Conservation (phyloP, 2,888 invertebrate species). For the Neria commutata region DNA sequence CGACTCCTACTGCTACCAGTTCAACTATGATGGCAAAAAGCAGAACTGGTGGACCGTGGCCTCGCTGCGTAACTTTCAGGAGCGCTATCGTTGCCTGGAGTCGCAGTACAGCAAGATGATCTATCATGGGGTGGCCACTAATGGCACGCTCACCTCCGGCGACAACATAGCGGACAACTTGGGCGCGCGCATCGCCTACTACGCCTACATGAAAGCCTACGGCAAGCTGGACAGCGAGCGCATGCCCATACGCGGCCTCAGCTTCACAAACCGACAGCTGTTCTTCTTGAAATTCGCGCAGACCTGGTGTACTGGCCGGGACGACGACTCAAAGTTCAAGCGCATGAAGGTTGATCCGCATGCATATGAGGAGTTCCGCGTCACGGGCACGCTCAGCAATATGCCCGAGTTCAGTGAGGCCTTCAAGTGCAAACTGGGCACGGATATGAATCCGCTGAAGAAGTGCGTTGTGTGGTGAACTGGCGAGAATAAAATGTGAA, state of each 20-base stretch:
- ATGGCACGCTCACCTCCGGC: slow-evolving; percentile 63
- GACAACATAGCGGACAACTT: slow-evolving; percentile 94
- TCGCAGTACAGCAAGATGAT: slow-evolving; percentile 55
- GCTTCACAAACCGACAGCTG: slow-evolving; percentile 85
- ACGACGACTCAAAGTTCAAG: slow-evolving; percentile 38
- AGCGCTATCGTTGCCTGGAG: slow-evolving; percentile 53
- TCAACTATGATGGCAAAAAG: slow-evolving; percentile 51
- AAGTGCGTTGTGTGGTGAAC: slow-evolving; percentile 92
- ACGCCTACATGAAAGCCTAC: slow-evolving; percentile 72
- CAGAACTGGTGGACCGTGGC: slow-evolving; percentile 52
- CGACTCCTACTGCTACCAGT: slow-evolving; percentile 51
- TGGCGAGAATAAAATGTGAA: neutral
- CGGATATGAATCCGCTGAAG: slow-evolving; percentile 82
- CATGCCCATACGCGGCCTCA: slow-evolving; percentile 77
- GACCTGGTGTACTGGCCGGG: slow-evolving; percentile 58
- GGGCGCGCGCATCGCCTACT: slow-evolving; percentile 85
- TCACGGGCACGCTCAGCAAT: slow-evolving; percentile 84
- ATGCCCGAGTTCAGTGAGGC: slow-evolving; percentile 81
- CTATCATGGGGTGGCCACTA: slow-evolving; percentile 45
- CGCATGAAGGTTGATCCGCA: slow-evolving; percentile 92
- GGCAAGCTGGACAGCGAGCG: slow-evolving; percentile 62
- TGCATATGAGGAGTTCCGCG: slow-evolving; percentile 84
- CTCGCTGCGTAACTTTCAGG: slow-evolving; percentile 50
- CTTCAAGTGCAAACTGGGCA: slow-evolving; percentile 75
- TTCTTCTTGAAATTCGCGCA: slow-evolving; percentile 96